Evolutionary conservation across 1,140 invertebrate species (phyloP), one percentile per base, ranked within the genome.

Genomic region (Apolygus lucorum): DNA sequence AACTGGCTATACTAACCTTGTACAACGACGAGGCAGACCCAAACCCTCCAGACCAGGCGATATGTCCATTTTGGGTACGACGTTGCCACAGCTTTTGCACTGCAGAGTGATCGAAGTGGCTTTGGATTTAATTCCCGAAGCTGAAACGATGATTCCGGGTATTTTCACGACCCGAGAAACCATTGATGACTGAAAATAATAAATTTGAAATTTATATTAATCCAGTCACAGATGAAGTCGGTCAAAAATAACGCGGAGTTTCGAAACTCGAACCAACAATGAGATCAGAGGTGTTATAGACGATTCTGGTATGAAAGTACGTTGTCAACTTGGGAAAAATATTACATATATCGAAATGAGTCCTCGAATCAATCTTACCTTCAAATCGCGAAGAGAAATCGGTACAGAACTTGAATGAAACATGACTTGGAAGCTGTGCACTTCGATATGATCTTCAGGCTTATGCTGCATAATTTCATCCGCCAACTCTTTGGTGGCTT

Each of bases 11-110:
- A n/a, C n/a, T n/a, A n/a, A 96, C 88, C 90, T 91, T 74, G 86
- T 89, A 79, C 97, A 99, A 81, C 92, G 96, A 68, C 97, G 85
- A 0, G 98, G 98, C 76, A 99, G 82, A n/a, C 90, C 84, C 82
- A 96, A 98, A 1, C 97, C 97, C 77, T 99, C 97, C 8, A 99
- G 81, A 1, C 98, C 98, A 28, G 96, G 91, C 78, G 95, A 95
- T 0, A 99, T 88, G 63, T 86, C 81, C 65, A 99, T 84, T 79
- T 99, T 95, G 0, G 89, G 88, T 69, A 98, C 88, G 1, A 93
- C 85, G 76, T 90, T 93, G 72, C 89, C 86, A 77, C 98, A 99
- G 2, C 91, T 90, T 28, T 95, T 87, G 79, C 98, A 99, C 81
- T 98, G 96, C 68, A 99, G 90, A 0, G 94, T 89, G 74, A 99